A percentile compares a stretch with the other conserved stretches of the same genome.
Conservation (phyloP, 1,140 invertebrate species). For the Homalodisca vitripennis region DNA sequence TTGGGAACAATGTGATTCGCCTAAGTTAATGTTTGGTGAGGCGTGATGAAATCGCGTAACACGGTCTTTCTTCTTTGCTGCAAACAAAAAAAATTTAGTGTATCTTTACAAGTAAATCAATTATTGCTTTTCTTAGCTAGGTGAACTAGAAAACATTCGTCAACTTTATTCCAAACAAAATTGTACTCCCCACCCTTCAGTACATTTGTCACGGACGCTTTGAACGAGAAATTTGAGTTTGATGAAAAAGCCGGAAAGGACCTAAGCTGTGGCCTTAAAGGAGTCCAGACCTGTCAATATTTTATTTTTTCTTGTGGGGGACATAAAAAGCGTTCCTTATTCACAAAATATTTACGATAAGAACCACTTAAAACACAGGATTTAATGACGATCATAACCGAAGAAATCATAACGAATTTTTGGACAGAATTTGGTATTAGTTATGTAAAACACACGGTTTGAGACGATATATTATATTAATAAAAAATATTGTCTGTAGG, state of each 20-base stretch:
- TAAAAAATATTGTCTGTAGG: too few species aligned
- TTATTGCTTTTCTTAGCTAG: not conserved
- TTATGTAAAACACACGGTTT: too few species aligned
- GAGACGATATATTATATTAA: too few species aligned
- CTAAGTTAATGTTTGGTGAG: conserved; percentile 4
- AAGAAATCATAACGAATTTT: not conserved
- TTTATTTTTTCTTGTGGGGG: conserved; percentile 3
- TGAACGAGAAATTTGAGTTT: not conserved
- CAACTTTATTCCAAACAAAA: not conserved
- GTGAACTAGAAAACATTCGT: conserved; percentile 5
- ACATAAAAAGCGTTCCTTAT: not conserved
- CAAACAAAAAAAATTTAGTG: not conserved
- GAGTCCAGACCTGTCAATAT: not conserved
- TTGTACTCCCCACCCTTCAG: not conserved
- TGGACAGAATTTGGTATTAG: not conserved
- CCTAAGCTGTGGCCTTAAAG: not conserved
- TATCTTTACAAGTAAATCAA: not conserved
- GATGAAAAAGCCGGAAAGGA: not conserved
- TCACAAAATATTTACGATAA: not conserved
- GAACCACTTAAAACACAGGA: not conserved
- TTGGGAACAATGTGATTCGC: not conserved
- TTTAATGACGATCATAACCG: not conserved
- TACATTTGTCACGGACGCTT: not conserved
- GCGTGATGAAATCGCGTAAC: not conserved
- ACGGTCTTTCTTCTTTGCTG: conserved; percentile 13